Evolutionary conservation across 2,797 vertebrate genomes (phyloP), one percentile per base, ranked within the genome.

Genomic region (Alcedo quadribrachys): DNA sequence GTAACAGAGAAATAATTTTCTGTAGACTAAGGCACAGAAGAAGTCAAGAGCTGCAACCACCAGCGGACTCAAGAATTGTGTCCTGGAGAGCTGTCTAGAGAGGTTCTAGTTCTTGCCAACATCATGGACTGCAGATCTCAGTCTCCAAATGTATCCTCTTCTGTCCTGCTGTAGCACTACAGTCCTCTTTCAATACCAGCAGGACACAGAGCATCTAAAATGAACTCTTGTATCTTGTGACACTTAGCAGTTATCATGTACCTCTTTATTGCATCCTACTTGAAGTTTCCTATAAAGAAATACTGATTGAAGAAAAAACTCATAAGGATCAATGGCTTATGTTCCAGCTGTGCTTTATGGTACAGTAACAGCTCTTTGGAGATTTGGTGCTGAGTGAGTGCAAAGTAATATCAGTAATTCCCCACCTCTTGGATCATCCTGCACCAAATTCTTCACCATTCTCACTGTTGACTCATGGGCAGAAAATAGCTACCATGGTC

Each of bases 201-300:
- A 86, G 85, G 63, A 86, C 60, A 67, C 77, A 67, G 66, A 85
- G n/a, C 55, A 61, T 68, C 81, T 80, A 25, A 92, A 89, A 94
- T 69, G 74, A 94, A 67, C 60, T 33, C 87, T 88, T 53, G 51
- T 57, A 57, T 95, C 82, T 80, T 81, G 67, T 90, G 69, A 63
- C 77, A 87, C 50, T 81, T 27, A 50, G 33, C 80, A 68, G 86
- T 89, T 92, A 92, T 82, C 90, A 92, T 87, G 84, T 80, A 93
- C 65, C 81, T 90, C 87, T 95, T 96, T 93, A 94, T 91, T 94
- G 74, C 82, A 89, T 87, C 80, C 67, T 87, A 84, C 90, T 86
- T 85, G 90, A 95, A 93, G 85, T 74, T 91, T 87, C 87, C 85
- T 91, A 84, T 91, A 92, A 95, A 95, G 92, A 93, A 93, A 81